These are phyloP conservation scores for Plagiodera versicolora DNA, from an alignment of 2,888 invertebrate genomes.

Conservation along the genomic window DNA sequence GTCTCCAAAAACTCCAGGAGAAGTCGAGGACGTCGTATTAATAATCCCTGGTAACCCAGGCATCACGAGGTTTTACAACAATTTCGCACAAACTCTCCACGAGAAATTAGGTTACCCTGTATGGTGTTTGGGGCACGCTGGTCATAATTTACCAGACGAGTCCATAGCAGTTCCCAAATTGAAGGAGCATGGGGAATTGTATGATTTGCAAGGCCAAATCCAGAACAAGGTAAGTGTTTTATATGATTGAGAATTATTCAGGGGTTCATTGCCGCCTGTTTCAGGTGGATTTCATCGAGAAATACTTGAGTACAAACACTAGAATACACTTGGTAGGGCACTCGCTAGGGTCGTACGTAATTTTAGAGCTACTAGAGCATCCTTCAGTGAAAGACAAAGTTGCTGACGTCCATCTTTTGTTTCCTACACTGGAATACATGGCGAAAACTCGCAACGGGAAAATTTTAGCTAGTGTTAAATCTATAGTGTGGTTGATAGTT, in stretches of 20 bases:
- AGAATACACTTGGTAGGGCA: slow-evolving; percentile 84
- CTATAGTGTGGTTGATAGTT: slow-evolving; percentile 54
- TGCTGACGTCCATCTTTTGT: slow-evolving; percentile 72
- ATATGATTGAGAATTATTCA: too few species aligned
- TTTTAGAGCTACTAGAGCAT: slow-evolving; percentile 70
- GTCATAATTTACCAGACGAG: slow-evolving; percentile 73
- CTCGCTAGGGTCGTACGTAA: slow-evolving; percentile 88
- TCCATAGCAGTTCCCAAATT: slow-evolving; percentile 57
- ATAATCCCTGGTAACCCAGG: slow-evolving; percentile 90
- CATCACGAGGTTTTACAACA: slow-evolving; percentile 75
- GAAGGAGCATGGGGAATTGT: slow-evolving; percentile 63
- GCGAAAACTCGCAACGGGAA: slow-evolving; percentile 73
- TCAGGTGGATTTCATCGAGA: slow-evolving; percentile 68
- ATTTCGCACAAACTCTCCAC: slow-evolving; percentile 69
- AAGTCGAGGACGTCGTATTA: slow-evolving; percentile 62
- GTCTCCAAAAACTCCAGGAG: slow-evolving; percentile 54
- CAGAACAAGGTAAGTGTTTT: slow-evolving; percentile 72
- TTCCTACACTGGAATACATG: slow-evolving; percentile 88
- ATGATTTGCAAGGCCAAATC: slow-evolving; percentile 77
- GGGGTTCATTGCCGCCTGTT: slow-evolving; percentile 30
- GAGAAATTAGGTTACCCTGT: slow-evolving; percentile 66
- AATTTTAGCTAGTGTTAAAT: slow-evolving; percentile 65
- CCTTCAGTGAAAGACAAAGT: slow-evolving; percentile 60
- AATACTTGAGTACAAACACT: slow-evolving; percentile 71
- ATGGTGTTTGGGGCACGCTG: slow-evolving; percentile 81